Evolutionary conservation across 2,113 vertebrate species (phyloP), one percentile per base, ranked within the genome.

Genomic region (Emberiza fucata): DNA sequence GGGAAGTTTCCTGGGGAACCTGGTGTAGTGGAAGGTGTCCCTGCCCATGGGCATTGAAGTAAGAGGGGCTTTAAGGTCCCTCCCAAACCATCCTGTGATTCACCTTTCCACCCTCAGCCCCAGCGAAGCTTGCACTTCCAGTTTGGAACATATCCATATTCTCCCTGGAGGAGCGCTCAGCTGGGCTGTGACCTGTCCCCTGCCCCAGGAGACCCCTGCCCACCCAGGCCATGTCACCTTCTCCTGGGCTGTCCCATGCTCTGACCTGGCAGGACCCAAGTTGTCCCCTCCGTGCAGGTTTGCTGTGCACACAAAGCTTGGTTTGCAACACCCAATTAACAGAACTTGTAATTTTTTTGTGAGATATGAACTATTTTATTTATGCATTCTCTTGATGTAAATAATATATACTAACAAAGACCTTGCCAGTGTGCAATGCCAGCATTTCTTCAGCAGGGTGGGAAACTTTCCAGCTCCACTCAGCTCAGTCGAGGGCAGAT

Each of bases 321-420:
- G 0, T 63, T 84, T 59, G 75, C 28, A 31, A 33, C 0, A 3
- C 37, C 21, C 21, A 1, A 0, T 64, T 89, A 95, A 79, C 84
- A 91, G 86, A 92, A 81, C 18, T 61, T 86, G 90, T 84, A 76
- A n/a, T 90, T 94, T 96, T 90, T 90, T 64, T 81, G 75, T 83
- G 86, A 95, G 65, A 93, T 71, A 66, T 29, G 78, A 47, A 20
- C 88, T 92, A 64, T 84, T 92, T 88, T 95, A 96, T 95, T 97
- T 96, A 96, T 95, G 88, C 31, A 8, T 71, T 81, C 48, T 93
- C 80, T 33, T 4, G 69, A 16, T 94, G 95, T 94, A 96, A 93
- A 96, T 96, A 96, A 92, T 94, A 53, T 1, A 42, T 33, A 44
- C 65, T 44, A 84, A 90, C 72, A 71, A 73, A 70, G 72, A 56